Evolutionary conservation across 2,797 vertebrate species (phyloP).

Genomic region (Poeciliopsis presidionis): DNA sequence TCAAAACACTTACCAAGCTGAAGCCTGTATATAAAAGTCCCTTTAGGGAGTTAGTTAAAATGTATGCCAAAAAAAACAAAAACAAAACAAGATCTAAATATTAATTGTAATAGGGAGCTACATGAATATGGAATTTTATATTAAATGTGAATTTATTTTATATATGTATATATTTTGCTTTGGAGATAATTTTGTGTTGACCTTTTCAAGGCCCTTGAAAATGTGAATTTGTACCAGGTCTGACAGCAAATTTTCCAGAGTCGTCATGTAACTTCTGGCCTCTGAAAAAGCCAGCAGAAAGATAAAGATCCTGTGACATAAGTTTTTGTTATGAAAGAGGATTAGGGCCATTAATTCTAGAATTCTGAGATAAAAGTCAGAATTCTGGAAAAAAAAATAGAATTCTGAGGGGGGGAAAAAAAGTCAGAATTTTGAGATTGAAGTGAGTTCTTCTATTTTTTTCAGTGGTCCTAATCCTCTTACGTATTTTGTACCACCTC

Average conservation of each 20-base stretch:
- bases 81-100: not conserved
- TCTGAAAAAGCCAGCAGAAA: not conserved
- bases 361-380: too few species aligned
- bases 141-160: not conserved
- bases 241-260: not conserved
- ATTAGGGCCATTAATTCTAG: too few species aligned
- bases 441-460: too few species aligned
- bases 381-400: too few species aligned
- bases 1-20: not conserved
- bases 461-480: too few species aligned
- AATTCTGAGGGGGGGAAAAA: too few species aligned
- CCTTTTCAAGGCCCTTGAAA: not conserved
- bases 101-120: not conserved
- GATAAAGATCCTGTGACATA: not conserved
- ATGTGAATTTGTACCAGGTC: not conserved
- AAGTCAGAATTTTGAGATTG: too few species aligned
- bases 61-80: not conserved
- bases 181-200: not conserved
- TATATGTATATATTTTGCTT: not conserved
- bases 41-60: not conserved
- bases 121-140: not conserved
- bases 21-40: not conserved
- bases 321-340: too few species aligned
- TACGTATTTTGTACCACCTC: not conserved
- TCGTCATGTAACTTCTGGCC: not conserved